A percentile compares a stretch with the other conserved stretches of the same genome.
Evolutionary conservation across 2,797 vertebrate genomes (phyloP).

Genomic region (Eulemur rubriventer): DNA sequence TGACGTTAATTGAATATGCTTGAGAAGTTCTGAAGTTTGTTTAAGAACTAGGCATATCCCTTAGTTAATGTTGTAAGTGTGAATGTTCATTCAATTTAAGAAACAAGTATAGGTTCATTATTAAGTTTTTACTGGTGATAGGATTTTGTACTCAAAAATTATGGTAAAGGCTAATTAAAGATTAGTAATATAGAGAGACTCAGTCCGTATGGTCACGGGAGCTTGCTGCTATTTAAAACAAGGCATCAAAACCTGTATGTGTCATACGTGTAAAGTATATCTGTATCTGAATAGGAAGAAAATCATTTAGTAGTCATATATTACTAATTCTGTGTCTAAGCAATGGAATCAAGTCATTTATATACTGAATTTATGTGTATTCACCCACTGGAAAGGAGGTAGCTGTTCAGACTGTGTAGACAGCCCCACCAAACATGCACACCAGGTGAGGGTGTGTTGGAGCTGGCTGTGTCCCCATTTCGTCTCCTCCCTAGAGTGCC

Average conservation of each 20-base stretch:
- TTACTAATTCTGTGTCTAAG: neutral
- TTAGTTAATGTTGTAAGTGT: neutral
- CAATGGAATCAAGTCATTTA: neutral
- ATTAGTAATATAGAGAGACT: neutral
- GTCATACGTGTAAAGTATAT: neutral
- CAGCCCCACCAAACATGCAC: fast-evolving
- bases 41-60: neutral
- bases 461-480: neutral
- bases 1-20: neutral
- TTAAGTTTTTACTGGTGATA: neutral
- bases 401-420: neutral
- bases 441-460: too few species aligned
- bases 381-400: neutral
- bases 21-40: neutral
- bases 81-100: neutral
- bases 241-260: neutral
- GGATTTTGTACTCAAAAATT: neutral
- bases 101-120: neutral
- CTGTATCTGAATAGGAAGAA: neutral
- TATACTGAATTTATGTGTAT: neutral
- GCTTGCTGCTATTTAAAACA: neutral
- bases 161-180: neutral
- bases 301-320: neutral
- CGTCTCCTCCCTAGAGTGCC: neutral
- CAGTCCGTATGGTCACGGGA: neutral